Evolutionary conservation across 2,113 vertebrate species (phyloP), one percentile per base, ranked within the genome.

Genomic region (Dolichallabes microphthalmus): DNA sequence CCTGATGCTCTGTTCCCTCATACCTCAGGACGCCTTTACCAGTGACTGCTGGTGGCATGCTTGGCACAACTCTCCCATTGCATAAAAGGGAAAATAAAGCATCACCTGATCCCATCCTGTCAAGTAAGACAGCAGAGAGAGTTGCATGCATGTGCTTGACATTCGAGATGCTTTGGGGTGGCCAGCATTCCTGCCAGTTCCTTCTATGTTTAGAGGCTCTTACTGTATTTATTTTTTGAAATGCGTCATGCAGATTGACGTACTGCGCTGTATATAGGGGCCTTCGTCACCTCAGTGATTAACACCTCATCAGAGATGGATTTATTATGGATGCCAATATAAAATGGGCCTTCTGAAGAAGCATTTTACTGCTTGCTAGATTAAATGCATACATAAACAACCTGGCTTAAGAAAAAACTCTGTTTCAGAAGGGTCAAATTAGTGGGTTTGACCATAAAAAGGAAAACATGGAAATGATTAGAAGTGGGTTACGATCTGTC

Each of bases 71-170:
- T 73, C 81, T 83, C 80, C 11, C 39, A 66, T 85, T 79, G 76
- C 77, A 63, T 58, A 86, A 82, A 58, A 81, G 66, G 19, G 14
- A 60, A 76, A 88, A 81, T 74, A 87, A 74, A 86, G 77, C 84
- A 89, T 87, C 87, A 90, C 79, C 85, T 86, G 90, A 92, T 84
- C 82, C 85, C 9, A 27, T n/a, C 71, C 58, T 86, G 90, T 87
- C 30, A 85, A 83, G 80, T 25, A 11, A 11, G 50, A 88, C 87
- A 77, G 86, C 87, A 90, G 87, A 87, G 88, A 79, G 85, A 81
- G 63, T 88, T 57, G 52, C 50, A 63, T 71, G 68, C 87, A 86
- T 82, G 73, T 61, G 82, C 19, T 58, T 77, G 90, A 89, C 85
- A 93, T 89, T 86, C 84, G 90, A 93, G 91, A 88, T 58, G 22